Percentiles rank a stretch among this genome's conserved stretches.
phyloP scores from a whole-genome alignment of 2,888 invertebrate genomes.

The Acanthosoma haemorrhoidale region DNA sequence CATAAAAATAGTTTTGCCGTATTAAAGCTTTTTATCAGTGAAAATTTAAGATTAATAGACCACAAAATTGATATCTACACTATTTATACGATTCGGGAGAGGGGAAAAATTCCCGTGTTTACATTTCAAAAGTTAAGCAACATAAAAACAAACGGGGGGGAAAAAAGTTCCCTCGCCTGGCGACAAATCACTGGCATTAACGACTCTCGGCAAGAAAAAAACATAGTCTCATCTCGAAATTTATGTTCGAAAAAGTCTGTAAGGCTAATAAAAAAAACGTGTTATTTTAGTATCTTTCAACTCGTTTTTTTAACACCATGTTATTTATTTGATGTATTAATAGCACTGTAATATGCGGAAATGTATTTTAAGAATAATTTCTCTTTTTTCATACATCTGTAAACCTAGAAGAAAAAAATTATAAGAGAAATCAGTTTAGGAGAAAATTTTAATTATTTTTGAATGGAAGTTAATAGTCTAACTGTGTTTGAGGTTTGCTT shows the following conservation, averaged over 20 bases:
- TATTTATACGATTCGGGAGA: not conserved
- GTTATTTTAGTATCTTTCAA: slow-evolving; percentile 1
- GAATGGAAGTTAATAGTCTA: too few relatives aligned
- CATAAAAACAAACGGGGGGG: not conserved
- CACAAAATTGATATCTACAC: slow-evolving; percentile 2
- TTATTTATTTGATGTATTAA: not conserved
- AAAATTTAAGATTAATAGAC: not conserved
- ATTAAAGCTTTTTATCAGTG: not conserved
- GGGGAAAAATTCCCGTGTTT: not conserved
- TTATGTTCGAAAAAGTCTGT: slow-evolving; percentile 4
- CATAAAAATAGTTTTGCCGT: not conserved
- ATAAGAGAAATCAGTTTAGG: too few relatives aligned
- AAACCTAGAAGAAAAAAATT: too few relatives aligned
- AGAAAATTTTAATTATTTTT: too few relatives aligned
- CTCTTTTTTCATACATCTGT: too few relatives aligned
- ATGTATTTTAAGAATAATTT: too few relatives aligned
- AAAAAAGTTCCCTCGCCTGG: not conserved
- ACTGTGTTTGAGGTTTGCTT: too few relatives aligned
- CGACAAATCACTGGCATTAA: slow-evolving; percentile 9
- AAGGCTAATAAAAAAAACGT: not conserved
- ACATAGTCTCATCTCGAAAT: not conserved
- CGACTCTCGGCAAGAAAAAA: not conserved
- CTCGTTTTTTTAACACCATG: not conserved
- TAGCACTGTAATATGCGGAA: not conserved
- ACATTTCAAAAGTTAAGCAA: not conserved